Evolutionary conservation across 1,140 invertebrate species (phyloP).

Genomic region (Aethina tumida): DNA sequence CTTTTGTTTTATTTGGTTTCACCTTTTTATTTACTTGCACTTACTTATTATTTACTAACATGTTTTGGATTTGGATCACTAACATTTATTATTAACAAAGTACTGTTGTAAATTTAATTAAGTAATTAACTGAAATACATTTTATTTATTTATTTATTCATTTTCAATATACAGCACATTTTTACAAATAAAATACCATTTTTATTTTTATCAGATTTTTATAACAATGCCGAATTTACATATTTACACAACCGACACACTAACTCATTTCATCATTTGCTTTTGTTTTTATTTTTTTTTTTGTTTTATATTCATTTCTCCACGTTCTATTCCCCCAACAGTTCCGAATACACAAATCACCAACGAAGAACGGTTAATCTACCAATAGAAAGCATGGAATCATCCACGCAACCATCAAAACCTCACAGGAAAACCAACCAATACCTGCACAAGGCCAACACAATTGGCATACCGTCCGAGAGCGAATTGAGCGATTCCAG

Average conservation of each 20-base stretch:
- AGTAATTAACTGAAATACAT: too few species aligned
- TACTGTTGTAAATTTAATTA: too few species aligned
- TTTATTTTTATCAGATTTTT: too few species aligned
- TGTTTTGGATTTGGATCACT: too few species aligned
- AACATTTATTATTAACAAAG: too few species aligned
- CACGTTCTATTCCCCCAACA: conserved; percentile 8
- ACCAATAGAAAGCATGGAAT: too few species aligned
- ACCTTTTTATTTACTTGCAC: too few species aligned
- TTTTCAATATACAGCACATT: too few species aligned
- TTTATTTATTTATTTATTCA: too few species aligned
- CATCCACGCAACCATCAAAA: conserved; percentile 13
- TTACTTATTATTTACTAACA: too few species aligned
- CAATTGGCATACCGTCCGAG: conserved; percentile 43
- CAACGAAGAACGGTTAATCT: conserved; percentile 2
- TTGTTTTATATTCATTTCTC: conserved; percentile 11
- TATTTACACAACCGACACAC: not conserved
- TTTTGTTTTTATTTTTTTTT: conserved; percentile 32
- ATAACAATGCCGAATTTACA: too few species aligned
- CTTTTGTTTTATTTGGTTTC: conserved; percentile 6
- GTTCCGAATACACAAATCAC: conserved; percentile 7
- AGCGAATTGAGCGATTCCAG: conserved; percentile 26
- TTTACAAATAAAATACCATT: too few species aligned
- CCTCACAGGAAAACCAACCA: conserved; percentile 28
- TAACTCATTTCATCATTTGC: conserved; percentile 36
- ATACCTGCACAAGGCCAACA: conserved; percentile 47